Percentiles rank a stretch among this genome's conserved stretches.
Evolutionary conservation across 1,140 invertebrate species (phyloP).

Genomic region (Apis dorsata): DNA sequence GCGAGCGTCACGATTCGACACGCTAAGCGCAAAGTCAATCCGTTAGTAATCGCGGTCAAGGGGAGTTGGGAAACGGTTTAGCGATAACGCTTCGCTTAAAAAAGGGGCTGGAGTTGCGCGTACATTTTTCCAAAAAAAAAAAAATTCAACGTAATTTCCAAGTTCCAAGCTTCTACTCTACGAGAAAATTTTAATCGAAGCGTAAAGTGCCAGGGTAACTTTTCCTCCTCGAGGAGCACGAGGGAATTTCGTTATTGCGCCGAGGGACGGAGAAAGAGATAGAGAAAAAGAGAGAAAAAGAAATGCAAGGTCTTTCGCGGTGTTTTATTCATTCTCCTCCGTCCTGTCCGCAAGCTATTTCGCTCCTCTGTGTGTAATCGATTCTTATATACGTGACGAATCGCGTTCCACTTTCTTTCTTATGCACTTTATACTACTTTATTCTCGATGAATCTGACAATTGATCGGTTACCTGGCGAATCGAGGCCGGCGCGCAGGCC

Average conservation of each 20-base stretch:
- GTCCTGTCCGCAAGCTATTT: conserved; percentile 2
- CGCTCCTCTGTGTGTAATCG: conserved; percentile 7
- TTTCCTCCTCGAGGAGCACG: conserved; percentile 62
- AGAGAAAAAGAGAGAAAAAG: conserved; percentile 44
- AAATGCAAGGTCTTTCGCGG: conserved; percentile 49
- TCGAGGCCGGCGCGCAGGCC: not conserved
- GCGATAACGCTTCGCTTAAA: too few relatives aligned
- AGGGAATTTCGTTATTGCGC: conserved; percentile 78
- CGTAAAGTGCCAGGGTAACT: conserved; percentile 74
- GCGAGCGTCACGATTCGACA: not conserved
- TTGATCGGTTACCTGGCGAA: conserved; percentile 13
- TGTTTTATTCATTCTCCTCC: conserved; percentile 41
- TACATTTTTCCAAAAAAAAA: conserved; percentile 74
- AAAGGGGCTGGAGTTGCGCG: not conserved
- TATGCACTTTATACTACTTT: not conserved
- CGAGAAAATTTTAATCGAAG: conserved; percentile 72
- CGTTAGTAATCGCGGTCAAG: conserved; percentile 31
- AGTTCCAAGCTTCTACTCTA: conserved; percentile 58
- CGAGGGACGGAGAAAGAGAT: conserved; percentile 48
- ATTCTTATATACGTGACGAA: conserved; percentile 33
- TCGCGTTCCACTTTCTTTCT: conserved; percentile 40
- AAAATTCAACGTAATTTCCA: conserved; percentile 75
- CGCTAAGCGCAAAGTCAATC: conserved; percentile 14
- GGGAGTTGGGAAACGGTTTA: conserved; percentile 25
- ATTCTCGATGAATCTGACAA: conserved; percentile 28